A percentile compares a stretch with the other conserved stretches of the same genome.
These are phyloP conservation scores for Nemotelus nigrinus DNA, from an alignment of 2,888 invertebrate species.

Conservation along the genomic window DNA sequence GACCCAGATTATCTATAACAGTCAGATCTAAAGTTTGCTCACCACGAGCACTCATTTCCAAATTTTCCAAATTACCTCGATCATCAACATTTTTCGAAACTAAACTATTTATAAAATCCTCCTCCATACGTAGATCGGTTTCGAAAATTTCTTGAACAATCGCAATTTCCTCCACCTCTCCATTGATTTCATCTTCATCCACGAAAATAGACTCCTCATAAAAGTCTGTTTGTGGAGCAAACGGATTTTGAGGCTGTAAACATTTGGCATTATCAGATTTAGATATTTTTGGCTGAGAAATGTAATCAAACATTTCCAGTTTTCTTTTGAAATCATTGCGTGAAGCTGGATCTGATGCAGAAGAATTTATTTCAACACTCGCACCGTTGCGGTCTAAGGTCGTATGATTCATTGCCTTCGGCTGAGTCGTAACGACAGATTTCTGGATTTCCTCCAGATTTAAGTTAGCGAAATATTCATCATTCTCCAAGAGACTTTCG, in stretches of 20 bases:
- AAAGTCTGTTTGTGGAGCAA: neutral
- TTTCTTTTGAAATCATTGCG: neutral
- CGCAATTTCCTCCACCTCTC: neutral
- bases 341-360: neutral
- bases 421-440: neutral
- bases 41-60: neutral
- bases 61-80: neutral
- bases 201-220: neutral
- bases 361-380: too few species aligned
- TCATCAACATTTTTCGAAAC: neutral
- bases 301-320: neutral
- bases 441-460: neutral
- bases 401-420: neutral
- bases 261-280: neutral
- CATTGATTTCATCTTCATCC: neutral
- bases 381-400: too few species aligned
- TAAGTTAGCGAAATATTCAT: neutral
- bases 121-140: conserved; percentile 15
- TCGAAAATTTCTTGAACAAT: conserved; percentile 8
- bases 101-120: conserved; percentile 36
- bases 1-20: neutral
- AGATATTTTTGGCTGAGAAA: neutral
- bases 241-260: neutral
- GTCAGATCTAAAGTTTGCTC: neutral
- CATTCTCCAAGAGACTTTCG: neutral